Base-by-base conservation (phyloP, 1,140 invertebrate species). In the Platorchestia sp. region DNA sequence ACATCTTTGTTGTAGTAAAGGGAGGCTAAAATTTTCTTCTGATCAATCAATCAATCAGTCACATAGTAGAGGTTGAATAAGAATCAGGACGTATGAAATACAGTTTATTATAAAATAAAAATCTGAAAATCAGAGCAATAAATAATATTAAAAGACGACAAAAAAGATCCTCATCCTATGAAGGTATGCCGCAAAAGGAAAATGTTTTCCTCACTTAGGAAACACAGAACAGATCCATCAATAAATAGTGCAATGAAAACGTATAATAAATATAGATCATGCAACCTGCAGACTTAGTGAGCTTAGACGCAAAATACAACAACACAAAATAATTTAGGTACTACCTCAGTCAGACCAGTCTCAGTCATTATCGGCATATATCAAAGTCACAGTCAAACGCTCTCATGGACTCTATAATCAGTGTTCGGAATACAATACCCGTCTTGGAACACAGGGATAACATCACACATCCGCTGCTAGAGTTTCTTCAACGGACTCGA, bases 221-320 rank as follows among this genome's bases (percentile, higher is more conserved):
- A 36, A 75, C 27, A 75, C 27, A 75, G 59, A 75, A 75, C 59
- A 75, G 59, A 75, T 75, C 59, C 59, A 75, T 75, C 59, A 75
- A 75, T 75, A 75, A 75, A 75, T 75, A 75, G 59, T 75, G 59
- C 59, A 75, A 75, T 75, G 59, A 75, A 75, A 75, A 75, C 59
- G 27, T 75, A 75, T 75, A n/a, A n/a, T n/a, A 14, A 75, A 75
- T 75, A 75, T 75, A 75, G 36, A 75, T 75, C 27, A 22, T 75
- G 59, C 59, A 75, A 75, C 59, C 59, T 75, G 59, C 59, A 75
- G 59, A 75, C 59, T 75, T 75, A 75, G 59, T 75, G 59, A 75
- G 59, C 59, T 75, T 75, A 75, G 59, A 22, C 36, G 14, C 59
- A 75, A 75, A 75, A 14, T 75, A 75, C 27, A 75, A 75, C 27